Evolutionary conservation across 2,797 vertebrate species (phyloP).

Genomic region (Echeneis naucrates): DNA sequence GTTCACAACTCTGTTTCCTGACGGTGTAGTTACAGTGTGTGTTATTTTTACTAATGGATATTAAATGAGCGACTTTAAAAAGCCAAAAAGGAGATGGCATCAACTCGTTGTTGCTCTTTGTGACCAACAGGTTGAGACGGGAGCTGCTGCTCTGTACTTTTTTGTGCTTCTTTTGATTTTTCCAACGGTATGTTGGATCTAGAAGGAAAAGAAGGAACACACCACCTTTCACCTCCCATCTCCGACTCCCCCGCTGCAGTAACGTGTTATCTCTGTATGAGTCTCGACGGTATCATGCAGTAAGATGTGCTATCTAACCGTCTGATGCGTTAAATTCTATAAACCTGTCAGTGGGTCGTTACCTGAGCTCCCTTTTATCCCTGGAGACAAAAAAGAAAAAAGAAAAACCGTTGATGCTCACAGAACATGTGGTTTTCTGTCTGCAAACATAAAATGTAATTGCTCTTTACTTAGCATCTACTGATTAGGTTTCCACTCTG

Average conservation of each 20-base stretch:
- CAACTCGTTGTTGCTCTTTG: too few relatives aligned
- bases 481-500: slow-evolving; percentile 28
- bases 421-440: not conserved
- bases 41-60: too few relatives aligned
- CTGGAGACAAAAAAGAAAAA: slow-evolving; percentile 2
- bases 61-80: too few relatives aligned
- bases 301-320: not conserved
- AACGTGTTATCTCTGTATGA: not conserved
- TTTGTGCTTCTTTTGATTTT: too few relatives aligned
- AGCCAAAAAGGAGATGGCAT: too few relatives aligned
- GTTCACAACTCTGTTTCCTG: not conserved
- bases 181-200: too few relatives aligned
- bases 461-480: slow-evolving; percentile 9
- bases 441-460: slow-evolving; percentile 19
- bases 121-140: too few relatives aligned
- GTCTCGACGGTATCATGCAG: not conserved
- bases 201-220: too few relatives aligned
- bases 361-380: slow-evolving; percentile 24
- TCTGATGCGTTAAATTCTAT: slow-evolving; percentile 10
- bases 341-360: not conserved
- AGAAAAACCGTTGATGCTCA: slow-evolving; percentile 1
- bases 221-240: too few relatives aligned
- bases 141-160: too few relatives aligned
- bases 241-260: not conserved
- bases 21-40: too few relatives aligned